Percentiles rank a stretch among this genome's conserved stretches.
These are phyloP conservation scores for Steromphala cineraria DNA, from an alignment of 2,888 invertebrate species.

Conservation along the genomic window DNA sequence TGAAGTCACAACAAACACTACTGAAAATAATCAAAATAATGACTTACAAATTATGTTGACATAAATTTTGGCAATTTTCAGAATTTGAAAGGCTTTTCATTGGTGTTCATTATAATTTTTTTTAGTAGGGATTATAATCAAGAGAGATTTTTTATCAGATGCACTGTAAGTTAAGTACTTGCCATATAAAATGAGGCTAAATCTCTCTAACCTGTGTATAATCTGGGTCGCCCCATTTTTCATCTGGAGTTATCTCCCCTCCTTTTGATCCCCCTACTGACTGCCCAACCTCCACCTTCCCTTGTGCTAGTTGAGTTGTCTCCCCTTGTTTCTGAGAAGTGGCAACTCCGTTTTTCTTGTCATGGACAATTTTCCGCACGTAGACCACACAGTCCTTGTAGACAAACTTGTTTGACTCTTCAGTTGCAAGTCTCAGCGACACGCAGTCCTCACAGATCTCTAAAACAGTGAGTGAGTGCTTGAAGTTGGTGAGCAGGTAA, in stretches of 20 bases:
- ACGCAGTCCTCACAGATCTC: conserved; percentile 67
- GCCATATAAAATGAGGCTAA: too few species aligned
- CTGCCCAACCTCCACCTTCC: neutral
- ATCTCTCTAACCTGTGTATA: neutral
- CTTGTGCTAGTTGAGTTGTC: neutral
- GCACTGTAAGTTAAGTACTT: too few species aligned
- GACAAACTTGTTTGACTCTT: conserved; percentile 61
- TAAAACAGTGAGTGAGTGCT: too few species aligned
- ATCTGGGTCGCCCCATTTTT: neutral
- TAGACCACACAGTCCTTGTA: conserved; percentile 59
- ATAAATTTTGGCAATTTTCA: too few species aligned
- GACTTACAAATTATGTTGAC: too few species aligned
- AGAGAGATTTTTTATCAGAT: too few species aligned
- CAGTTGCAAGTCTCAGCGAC: conserved; percentile 53
- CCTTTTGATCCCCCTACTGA: neutral
- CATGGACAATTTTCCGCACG: conserved; percentile 39
- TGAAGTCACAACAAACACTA: too few species aligned
- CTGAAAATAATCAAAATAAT: too few species aligned
- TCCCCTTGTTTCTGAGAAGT: neutral
- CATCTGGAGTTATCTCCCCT: neutral
- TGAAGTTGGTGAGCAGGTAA: too few species aligned
- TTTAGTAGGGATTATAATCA: too few species aligned
- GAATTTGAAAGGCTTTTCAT: too few species aligned
- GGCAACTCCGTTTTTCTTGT: neutral
- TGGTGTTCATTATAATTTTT: too few species aligned